phyloP scores from a whole-genome alignment of 2,113 vertebrate genomes.

The Leptosomus discolor region DNA sequence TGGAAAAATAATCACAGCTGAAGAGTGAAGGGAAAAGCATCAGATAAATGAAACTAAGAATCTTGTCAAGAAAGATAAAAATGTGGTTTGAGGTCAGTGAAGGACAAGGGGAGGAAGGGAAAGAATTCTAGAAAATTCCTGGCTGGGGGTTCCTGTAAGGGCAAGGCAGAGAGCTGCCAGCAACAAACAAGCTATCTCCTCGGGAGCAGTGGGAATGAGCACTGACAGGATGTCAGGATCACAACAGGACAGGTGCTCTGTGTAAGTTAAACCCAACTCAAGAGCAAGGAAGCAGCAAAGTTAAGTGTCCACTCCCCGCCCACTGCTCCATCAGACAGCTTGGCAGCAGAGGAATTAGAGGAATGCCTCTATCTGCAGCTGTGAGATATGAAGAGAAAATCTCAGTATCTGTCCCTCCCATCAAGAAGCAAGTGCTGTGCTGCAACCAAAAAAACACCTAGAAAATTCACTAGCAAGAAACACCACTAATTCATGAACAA shows the following conservation, averaged over 20 bases:
- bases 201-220: not conserved
- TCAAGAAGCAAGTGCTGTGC: not conserved
- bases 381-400: not conserved
- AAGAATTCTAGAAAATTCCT: slow-evolving; percentile 17
- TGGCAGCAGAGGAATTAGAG: not conserved
- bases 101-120: not conserved
- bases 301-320: rapidly evolving
- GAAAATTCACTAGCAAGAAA: too few species aligned
- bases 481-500: not conserved
- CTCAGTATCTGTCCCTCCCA: not conserved
- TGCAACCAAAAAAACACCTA: not conserved
- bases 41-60: slow-evolving; percentile 18
- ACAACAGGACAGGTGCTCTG: not conserved
- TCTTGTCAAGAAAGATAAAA: slow-evolving; percentile 24
- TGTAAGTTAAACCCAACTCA: not conserved
- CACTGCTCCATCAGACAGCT: not conserved
- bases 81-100: slow-evolving; percentile 21
- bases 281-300: not conserved
- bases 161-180: not conserved
- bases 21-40: slow-evolving; percentile 13
- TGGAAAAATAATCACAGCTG: slow-evolving; percentile 17
- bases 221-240: not conserved
- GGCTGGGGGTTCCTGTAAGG: not conserved
- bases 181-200: rapidly evolving
- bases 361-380: not conserved